Conservation (phyloP, 2,797 vertebrate genomes). For the Coccyzus lansbergi region DNA sequence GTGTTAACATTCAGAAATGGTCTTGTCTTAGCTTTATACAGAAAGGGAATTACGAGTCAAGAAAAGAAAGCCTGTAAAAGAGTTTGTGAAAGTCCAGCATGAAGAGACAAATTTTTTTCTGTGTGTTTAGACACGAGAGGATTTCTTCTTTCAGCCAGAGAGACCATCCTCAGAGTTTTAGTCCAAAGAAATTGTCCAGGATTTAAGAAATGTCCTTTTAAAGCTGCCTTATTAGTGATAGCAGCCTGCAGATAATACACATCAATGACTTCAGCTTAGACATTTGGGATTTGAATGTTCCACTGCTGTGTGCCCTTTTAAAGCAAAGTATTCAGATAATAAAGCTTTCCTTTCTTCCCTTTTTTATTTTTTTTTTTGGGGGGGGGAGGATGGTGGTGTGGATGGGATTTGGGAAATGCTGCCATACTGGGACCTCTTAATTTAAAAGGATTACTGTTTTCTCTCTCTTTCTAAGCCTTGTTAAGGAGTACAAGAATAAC, state of each 20-base stretch:
- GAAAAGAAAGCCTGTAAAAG: slow-evolving; percentile 3
- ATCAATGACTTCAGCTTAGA: slow-evolving; percentile 66
- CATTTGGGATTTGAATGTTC: slow-evolving; percentile 54
- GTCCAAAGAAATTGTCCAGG: slow-evolving; percentile 35
- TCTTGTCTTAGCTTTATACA: background rate
- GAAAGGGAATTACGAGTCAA: background rate
- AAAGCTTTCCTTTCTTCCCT: background rate
- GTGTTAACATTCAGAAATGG: background rate
- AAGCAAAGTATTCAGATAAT: slow-evolving; percentile 60
- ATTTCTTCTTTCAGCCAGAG: slow-evolving; percentile 24
- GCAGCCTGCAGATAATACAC: slow-evolving; percentile 57
- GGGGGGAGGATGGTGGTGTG: too few species aligned
- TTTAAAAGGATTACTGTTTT: slow-evolving; percentile 64
- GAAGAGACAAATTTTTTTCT: background rate
- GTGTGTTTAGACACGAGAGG: background rate
- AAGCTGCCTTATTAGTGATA: slow-evolving; percentile 62
- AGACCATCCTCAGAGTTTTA: slow-evolving; percentile 27
- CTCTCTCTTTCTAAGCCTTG: slow-evolving; percentile 52
- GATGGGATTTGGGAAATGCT: background rate
- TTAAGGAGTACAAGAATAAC: slow-evolving; percentile 62
- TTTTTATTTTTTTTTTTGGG: too few species aligned
- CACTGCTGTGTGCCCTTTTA: slow-evolving; percentile 34
- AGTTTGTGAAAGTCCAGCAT: background rate
- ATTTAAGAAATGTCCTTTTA: slow-evolving; percentile 67
- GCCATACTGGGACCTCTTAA: slow-evolving; percentile 49